Conservation (phyloP, 2,888 invertebrate species). For the Formica aserva region DNA sequence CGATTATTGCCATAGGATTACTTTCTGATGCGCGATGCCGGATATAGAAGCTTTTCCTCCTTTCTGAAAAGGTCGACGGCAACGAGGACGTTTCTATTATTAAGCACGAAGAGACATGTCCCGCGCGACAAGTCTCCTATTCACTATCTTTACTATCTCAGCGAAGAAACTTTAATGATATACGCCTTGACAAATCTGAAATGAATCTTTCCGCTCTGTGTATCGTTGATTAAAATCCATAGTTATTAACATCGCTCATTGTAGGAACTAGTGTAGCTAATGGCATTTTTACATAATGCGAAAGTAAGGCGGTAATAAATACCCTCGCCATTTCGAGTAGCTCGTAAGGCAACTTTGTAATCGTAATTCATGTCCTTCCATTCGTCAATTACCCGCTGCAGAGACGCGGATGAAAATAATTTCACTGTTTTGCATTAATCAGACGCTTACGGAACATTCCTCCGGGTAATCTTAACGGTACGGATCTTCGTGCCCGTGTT, state of each 20-base stretch:
- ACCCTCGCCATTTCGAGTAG: not conserved
- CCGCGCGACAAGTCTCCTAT: not conserved
- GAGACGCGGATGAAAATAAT: conserved; percentile 41
- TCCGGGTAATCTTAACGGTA: conserved; percentile 42
- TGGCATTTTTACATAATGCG: conserved; percentile 66
- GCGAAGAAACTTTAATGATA: conserved; percentile 8
- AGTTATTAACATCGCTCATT: conserved; percentile 4
- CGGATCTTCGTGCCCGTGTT: not conserved
- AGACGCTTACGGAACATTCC: conserved; percentile 31
- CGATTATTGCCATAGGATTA: conserved; percentile 21
- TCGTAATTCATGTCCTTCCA: conserved; percentile 69
- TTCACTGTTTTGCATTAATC: conserved; percentile 56
- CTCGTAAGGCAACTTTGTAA: conserved; percentile 65
- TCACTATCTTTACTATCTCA: not conserved
- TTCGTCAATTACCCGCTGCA: conserved; percentile 58
- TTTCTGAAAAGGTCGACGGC: conserved; percentile 5
- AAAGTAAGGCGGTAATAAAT: conserved; percentile 60
- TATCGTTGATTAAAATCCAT: conserved; percentile 12
- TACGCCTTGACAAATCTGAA: not conserved
- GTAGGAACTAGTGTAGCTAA: conserved; percentile 11
- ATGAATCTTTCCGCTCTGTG: not conserved
- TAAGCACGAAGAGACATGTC: not conserved
- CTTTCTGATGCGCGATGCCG: conserved; percentile 22
- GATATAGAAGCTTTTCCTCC: conserved; percentile 22
- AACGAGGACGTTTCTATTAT: conserved; percentile 29